Conservation (phyloP, 2,797 vertebrate species). For the Podarcis siculus region DNA sequence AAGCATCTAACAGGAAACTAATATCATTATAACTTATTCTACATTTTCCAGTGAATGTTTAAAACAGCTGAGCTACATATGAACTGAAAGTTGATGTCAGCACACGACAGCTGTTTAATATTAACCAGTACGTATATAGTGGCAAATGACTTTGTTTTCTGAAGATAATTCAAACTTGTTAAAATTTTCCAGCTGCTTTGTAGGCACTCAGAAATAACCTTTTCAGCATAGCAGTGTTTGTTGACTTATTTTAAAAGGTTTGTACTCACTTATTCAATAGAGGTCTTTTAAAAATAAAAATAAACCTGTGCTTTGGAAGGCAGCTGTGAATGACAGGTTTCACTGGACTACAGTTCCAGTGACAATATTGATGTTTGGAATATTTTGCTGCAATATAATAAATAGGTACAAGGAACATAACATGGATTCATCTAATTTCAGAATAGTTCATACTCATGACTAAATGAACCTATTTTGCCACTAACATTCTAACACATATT, state of each 20-base stretch:
- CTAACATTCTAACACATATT: not conserved
- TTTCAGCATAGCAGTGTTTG: constrained; percentile 40
- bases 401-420: not conserved
- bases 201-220: constrained; percentile 59
- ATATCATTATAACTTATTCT: constrained; percentile 70
- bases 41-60: constrained; percentile 70
- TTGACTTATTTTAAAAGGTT: constrained; percentile 53
- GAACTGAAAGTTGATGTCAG: constrained; percentile 66
- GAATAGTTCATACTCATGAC: not conserved
- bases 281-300: constrained; percentile 31
- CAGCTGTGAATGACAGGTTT: constrained; percentile 1
- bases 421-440: not conserved
- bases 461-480: not conserved
- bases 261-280: constrained; percentile 25
- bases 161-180: constrained; percentile 75
- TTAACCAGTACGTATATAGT: constrained; percentile 65
- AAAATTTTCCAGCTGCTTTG: constrained; percentile 74
- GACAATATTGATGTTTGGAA: not conserved
- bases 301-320: constrained; percentile 14
- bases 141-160: constrained; percentile 72
- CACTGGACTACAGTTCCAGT: constrained; percentile 23
- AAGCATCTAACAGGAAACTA: constrained; percentile 69
- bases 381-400: constrained; percentile 9
- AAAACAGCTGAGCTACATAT: constrained; percentile 75
- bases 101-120: constrained; percentile 71